Conservation (phyloP, 2,113 vertebrate species). For the Syrmaticus mikado region DNA sequence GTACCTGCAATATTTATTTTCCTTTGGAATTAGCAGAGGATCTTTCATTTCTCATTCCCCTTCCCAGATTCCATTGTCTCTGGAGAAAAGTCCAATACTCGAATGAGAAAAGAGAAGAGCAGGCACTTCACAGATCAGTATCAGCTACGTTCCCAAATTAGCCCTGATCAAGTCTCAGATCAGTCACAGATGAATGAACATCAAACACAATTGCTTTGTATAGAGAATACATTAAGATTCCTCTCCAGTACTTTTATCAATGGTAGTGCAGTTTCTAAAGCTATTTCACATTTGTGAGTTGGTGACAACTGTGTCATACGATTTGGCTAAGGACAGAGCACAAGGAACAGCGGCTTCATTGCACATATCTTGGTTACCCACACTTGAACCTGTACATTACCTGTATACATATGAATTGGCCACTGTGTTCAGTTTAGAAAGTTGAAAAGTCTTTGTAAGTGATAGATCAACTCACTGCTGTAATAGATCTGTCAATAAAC, state of each 20-base stretch:
- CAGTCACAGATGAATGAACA: background rate
- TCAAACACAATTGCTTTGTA: background rate
- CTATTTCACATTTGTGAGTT: background rate
- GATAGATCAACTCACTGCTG: background rate
- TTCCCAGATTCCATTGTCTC: background rate
- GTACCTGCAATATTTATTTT: background rate
- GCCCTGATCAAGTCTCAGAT: background rate
- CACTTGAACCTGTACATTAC: background rate
- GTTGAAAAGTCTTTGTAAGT: background rate
- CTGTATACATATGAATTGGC: background rate
- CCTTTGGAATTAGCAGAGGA: background rate
- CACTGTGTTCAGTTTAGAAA: background rate
- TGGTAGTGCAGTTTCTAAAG: background rate
- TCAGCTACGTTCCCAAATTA: background rate
- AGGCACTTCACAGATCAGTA: background rate
- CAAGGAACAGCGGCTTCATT: background rate
- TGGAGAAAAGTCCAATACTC: background rate
- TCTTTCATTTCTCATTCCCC: background rate
- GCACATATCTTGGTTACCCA: background rate
- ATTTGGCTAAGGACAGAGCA: background rate
- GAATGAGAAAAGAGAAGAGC: background rate
- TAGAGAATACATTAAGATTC: background rate
- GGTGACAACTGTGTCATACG: background rate
- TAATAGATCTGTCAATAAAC: background rate
- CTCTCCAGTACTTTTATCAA: background rate